Evolutionary conservation across 1,140 invertebrate species (phyloP).

Genomic region (Agrypnia vestita): DNA sequence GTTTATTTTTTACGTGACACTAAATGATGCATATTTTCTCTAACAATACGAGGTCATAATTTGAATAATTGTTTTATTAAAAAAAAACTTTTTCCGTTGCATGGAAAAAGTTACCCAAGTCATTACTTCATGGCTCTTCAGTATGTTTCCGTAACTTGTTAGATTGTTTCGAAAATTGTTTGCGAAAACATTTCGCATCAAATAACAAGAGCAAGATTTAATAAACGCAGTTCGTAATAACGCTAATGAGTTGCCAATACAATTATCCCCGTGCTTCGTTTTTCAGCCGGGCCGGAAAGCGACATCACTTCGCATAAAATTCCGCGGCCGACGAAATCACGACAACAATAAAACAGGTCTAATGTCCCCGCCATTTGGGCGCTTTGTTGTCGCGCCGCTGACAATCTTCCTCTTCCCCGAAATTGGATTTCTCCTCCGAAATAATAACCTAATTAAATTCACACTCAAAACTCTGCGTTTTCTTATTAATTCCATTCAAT

Average conservation of each 20-base stretch:
- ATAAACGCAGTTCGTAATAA: slow-evolving; percentile 38
- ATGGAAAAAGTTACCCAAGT: background rate
- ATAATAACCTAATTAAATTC: slow-evolving; percentile 54
- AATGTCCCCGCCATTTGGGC: slow-evolving; percentile 33
- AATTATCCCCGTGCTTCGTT: slow-evolving; percentile 10
- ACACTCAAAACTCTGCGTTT: slow-evolving; percentile 49
- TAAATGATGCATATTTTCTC: too few species aligned
- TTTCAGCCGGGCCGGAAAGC: background rate
- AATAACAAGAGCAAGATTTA: slow-evolving; percentile 29
- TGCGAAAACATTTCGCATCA: slow-evolving; percentile 19
- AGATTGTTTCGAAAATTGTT: slow-evolving; percentile 10
- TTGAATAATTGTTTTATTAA: background rate
- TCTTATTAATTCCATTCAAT: slow-evolving; percentile 56
- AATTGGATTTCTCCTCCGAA: slow-evolving; percentile 38
- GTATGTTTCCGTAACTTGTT: background rate
- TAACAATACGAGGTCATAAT: too few species aligned
- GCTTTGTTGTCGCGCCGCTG: slow-evolving; percentile 30
- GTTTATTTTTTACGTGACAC: too few species aligned
- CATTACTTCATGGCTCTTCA: slow-evolving; percentile 14
- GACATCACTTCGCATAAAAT: slow-evolving; percentile 28
- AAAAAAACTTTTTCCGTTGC: background rate
- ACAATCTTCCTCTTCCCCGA: background rate
- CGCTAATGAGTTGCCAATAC: slow-evolving; percentile 44
- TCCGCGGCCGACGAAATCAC: background rate
- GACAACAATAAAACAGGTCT: slow-evolving; percentile 37